Percentiles rank a stretch among this genome's conserved stretches.
Evolutionary conservation across 2,113 vertebrate species (phyloP).

Genomic region (Acrocephalus arundinaceus): DNA sequence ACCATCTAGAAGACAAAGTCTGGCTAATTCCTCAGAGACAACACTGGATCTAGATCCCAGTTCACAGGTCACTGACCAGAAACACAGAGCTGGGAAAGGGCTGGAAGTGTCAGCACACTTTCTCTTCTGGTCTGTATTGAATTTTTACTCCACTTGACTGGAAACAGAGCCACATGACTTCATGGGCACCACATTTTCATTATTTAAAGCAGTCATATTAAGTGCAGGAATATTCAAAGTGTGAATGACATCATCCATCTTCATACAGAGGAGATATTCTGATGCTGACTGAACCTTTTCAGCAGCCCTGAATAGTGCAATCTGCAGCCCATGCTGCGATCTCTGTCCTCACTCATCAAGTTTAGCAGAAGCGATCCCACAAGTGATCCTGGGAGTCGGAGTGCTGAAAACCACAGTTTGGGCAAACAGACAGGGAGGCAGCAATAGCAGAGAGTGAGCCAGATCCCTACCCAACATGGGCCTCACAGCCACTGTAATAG

Average conservation of each 20-base stretch:
- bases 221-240: background rate
- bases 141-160: background rate
- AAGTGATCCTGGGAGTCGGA: background rate
- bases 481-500: background rate
- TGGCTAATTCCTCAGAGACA: background rate
- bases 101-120: background rate
- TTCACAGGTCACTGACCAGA: background rate
- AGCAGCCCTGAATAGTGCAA: background rate
- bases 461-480: background rate
- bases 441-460: background rate
- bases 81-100: background rate
- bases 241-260: constrained; percentile 11
- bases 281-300: background rate
- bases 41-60: background rate
- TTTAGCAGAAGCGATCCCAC: background rate
- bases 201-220: background rate
- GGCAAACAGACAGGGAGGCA: background rate
- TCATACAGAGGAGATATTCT: background rate
- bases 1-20: background rate
- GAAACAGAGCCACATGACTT: background rate
- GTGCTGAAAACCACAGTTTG: background rate
- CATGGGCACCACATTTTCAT: background rate
- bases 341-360: background rate
- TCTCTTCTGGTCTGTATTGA: background rate
- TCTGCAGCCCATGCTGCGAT: background rate